Conservation (phyloP, 2,888 invertebrate species). For the Cenopis cana region DNA sequence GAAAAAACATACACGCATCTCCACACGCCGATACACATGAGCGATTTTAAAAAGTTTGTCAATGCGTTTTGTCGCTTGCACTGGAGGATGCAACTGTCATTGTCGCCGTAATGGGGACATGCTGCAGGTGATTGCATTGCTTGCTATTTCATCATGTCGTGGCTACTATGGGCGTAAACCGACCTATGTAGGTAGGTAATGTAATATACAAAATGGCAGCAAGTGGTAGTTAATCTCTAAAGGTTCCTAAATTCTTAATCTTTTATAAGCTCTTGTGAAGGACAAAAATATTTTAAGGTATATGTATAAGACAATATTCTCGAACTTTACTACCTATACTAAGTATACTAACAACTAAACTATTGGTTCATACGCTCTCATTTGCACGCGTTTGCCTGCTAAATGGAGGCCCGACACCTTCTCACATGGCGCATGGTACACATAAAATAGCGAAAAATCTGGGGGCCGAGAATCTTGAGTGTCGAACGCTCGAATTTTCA, state of each 20-base stretch:
- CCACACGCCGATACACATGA: slow-evolving; percentile 71
- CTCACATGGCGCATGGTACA: background rate
- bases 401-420: background rate
- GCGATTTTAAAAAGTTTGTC: slow-evolving; percentile 78
- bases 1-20: slow-evolving; percentile 71
- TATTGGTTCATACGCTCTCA: background rate
- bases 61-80: slow-evolving; percentile 50
- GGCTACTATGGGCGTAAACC: background rate
- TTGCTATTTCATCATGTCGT: slow-evolving; percentile 10
- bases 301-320: background rate
- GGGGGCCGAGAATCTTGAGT: too few relatives aligned
- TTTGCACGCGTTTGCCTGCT: background rate
- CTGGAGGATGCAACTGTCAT: slow-evolving; percentile 43
- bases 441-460: too few relatives aligned
- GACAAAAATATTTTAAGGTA: too few relatives aligned
- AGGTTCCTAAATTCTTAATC: too few relatives aligned
- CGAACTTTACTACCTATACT: background rate
- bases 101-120: slow-evolving; percentile 28
- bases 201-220: too few relatives aligned
- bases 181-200: too few relatives aligned
- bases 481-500: too few relatives aligned
- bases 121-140: slow-evolving; percentile 6
- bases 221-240: too few relatives aligned
- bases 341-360: too few relatives aligned
- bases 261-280: too few relatives aligned